Base-by-base conservation (phyloP, 92 coral and sea anemone genomes). In the Epizoanthus ramosus region DNA sequence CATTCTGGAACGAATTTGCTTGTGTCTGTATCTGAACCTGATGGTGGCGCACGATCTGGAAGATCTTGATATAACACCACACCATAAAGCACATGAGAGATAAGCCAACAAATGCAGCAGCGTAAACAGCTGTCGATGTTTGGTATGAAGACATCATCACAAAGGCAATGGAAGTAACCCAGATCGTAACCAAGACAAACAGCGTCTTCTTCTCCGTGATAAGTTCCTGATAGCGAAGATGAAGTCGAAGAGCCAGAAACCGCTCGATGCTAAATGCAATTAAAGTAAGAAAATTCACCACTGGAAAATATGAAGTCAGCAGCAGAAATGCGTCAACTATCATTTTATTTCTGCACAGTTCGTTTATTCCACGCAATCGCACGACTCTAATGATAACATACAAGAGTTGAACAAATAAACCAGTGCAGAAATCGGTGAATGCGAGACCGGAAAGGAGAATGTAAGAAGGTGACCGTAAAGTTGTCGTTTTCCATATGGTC, bases 141-240 rank as follows among this genome's bases (percentile, higher is more conserved):
- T 68, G 21, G 37, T 14, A 19, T 6, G 16, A 12, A 31, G 12
- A n/a, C 50, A n/a, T 31, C 3, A 68, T 6, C 8, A 19, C 7
- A 17, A 13, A 68, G 4, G 15, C 10, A 2, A 35, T 16, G 9
- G 73, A 68, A 33, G 6, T 17, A 68, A 68, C 8, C 73, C 73
- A 68, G 41, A 68, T 35, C 18, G 45, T 37, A 15, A 28, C 50
- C 15, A 35, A 39, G 18, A 37, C 73, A 16, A 12, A 14, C 73
- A 68, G 3, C 15, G 54, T 41, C 18, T 22, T 68, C 56, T 68
- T 68, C 41, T 68, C 50, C 24, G 73, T 68, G 8, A 39, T 5
- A 69, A 69, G 52, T 41, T 69, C 56, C 18, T 47, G 47, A 69
- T 17, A 69, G 54, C 74, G 74, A 22, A 69, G 54, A 41, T 37